phyloP scores from a whole-genome alignment of 2,797 vertebrate genomes.

The Gobio occitaniae region DNA sequence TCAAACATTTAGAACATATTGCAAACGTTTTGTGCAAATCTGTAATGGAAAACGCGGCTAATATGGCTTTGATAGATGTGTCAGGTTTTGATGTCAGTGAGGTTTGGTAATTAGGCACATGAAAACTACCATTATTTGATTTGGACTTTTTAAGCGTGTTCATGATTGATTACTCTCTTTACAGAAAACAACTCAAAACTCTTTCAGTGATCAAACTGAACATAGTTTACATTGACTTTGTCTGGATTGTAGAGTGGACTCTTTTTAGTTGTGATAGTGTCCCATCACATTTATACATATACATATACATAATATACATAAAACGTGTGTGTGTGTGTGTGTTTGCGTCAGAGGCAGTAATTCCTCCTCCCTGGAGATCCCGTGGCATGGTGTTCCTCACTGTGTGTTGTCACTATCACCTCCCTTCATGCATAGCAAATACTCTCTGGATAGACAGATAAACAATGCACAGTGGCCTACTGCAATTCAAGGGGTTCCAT shows the following conservation, averaged over 20 bases:
- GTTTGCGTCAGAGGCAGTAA: background rate
- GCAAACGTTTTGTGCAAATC: too few relatives aligned
- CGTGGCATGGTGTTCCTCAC: background rate
- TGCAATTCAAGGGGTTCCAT: background rate
- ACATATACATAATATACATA: background rate
- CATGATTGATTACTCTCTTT: background rate
- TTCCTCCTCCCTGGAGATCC: conserved; percentile 15
- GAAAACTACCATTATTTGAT: background rate
- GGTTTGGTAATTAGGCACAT: background rate
- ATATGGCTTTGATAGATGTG: too few relatives aligned
- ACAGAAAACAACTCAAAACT: background rate
- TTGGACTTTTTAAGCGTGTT: background rate
- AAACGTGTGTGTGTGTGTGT: background rate
- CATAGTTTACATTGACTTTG: background rate
- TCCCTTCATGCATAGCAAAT: conserved; percentile 36
- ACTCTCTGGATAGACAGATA: conserved; percentile 2
- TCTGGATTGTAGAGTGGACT: background rate
- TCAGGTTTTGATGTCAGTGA: background rate
- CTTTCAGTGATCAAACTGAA: background rate
- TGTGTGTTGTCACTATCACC: conserved; percentile 18
- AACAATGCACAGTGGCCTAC: background rate
- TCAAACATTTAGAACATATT: too few relatives aligned
- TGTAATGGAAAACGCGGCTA: too few relatives aligned
- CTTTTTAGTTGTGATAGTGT: background rate
- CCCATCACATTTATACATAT: background rate